Evolutionary conservation across 2,888 invertebrate genomes (phyloP).

Genomic region (Xylota sylvarum): DNA sequence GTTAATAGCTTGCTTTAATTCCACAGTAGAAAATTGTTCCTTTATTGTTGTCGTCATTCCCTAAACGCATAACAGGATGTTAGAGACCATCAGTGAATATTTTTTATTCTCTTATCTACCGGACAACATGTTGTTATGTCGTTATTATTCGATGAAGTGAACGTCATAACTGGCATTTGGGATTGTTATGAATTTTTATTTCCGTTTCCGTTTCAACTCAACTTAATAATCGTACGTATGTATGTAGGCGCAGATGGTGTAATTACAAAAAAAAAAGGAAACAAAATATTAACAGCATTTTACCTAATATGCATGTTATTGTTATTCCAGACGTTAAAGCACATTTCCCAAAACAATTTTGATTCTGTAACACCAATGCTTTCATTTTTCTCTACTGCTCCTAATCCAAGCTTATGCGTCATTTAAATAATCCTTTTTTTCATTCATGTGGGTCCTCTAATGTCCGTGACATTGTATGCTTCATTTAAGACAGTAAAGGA

Average conservation of each 20-base stretch:
- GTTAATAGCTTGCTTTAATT: constrained; percentile 21
- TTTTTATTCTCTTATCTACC: constrained; percentile 7
- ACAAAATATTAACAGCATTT: constrained; percentile 21
- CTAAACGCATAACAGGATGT: background rate
- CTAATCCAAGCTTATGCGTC: constrained; percentile 24
- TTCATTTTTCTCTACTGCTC: background rate
- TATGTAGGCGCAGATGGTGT: constrained; percentile 11
- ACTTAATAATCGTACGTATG: background rate
- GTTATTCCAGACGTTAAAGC: background rate
- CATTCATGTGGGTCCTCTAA: constrained; percentile 31
- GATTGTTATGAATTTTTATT: constrained; percentile 46
- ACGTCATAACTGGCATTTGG: constrained; percentile 19
- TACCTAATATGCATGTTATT: constrained; percentile 25
- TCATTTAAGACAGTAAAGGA: constrained; percentile 12
- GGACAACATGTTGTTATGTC: constrained; percentile 36
- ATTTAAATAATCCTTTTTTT: constrained; percentile 38
- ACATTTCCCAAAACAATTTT: background rate
- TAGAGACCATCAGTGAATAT: background rate
- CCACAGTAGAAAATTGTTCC: background rate
- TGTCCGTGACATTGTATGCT: constrained; percentile 51
- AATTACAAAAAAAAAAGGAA: constrained; percentile 6
- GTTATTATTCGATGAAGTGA: constrained; percentile 56
- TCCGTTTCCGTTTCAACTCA: constrained; percentile 45
- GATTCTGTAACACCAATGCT: background rate
- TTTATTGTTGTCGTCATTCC: background rate